Base-by-base conservation (phyloP, 2,113 vertebrate species). In the Cyanistes caeruleus region DNA sequence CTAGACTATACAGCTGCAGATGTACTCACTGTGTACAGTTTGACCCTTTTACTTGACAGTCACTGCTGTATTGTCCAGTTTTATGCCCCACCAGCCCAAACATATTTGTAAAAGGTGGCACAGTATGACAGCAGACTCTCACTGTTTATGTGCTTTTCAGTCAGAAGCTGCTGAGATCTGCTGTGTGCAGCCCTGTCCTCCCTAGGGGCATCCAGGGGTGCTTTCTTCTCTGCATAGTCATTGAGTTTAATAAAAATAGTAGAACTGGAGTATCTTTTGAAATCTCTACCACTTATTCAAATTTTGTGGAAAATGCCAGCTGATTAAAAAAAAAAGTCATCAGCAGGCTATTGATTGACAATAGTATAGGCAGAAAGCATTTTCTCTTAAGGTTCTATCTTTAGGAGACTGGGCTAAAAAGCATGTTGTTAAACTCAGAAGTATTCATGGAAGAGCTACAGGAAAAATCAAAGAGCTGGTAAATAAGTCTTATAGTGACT, bases 311-410 rank as follows among this genome's bases (percentile, higher is more conserved):
- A 84, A 37, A 76, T 0, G 0, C 25, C 7, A 46, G 48, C 35
- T 46, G 4, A 39, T 51, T 39, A 0, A 15, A 43, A 88, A 85
- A 63, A 41, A 51, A 39, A 39, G 37, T 9, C 0, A 0, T 44
- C 28, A 14, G 37, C 43, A 15, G 25, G n/a, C 83, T 24, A 52
- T 3, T 22, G 24, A 21, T 67, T 25, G 15, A 48, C 68, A 69
- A n/a, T n/a, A 49, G 69, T 31, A 8, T 14, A 76, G 55, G 19
- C 27, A 83, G 56, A 79, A 63, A 72, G 6, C 13, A 19, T 84
- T 87, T 87, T 84, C 43, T 63, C 20, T 31, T 77, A 87, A 68
- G 77, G 43, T 22, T 67, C 2, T 75, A 4, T 67, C 19, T 78
- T 53, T 30, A 75, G 65, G 30, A 87, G 52, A 43, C 15, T 3